phyloP scores from a whole-genome alignment of 2,113 vertebrate species.

The Heterotis niloticus region DNA sequence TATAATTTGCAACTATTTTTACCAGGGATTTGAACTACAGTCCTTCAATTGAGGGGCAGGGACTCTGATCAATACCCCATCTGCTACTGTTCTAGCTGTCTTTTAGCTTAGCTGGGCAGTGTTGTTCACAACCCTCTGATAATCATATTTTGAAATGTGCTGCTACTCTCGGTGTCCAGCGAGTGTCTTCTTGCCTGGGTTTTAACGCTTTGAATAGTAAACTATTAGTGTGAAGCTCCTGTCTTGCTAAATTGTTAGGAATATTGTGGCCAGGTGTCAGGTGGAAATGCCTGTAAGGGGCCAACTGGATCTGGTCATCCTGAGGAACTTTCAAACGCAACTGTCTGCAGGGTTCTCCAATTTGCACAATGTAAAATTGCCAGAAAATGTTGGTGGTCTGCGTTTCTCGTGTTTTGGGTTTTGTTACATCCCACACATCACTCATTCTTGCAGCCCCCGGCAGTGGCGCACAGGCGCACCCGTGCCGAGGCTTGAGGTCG shows the following conservation, averaged over 20 bases:
- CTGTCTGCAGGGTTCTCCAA: background rate
- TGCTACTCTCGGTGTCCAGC: too few relatives aligned
- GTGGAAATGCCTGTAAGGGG: background rate
- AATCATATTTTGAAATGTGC: background rate
- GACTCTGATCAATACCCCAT: too few relatives aligned
- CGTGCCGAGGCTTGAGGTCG: background rate
- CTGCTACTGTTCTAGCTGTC: background rate
- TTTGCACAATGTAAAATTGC: slow-evolving; percentile 28
- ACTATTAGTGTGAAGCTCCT: background rate
- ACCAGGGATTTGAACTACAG: too few relatives aligned
- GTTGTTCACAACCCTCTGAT: background rate
- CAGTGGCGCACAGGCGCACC: background rate
- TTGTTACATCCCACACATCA: slow-evolving; percentile 53
- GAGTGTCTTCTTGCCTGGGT: background rate
- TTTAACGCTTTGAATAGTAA: background rate
- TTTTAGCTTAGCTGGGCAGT: too few relatives aligned
- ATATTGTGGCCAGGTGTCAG: background rate
- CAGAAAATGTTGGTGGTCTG: slow-evolving; percentile 35
- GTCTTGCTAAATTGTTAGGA: background rate
- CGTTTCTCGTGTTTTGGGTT: slow-evolving; percentile 41
- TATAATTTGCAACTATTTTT: too few relatives aligned
- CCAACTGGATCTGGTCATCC: background rate
- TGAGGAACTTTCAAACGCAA: too few relatives aligned
- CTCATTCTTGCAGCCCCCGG: slow-evolving; percentile 27
- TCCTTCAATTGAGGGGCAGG: too few relatives aligned